phyloP scores from a whole-genome alignment of 2,888 invertebrate species.

The Ypsolopha scabrella region DNA sequence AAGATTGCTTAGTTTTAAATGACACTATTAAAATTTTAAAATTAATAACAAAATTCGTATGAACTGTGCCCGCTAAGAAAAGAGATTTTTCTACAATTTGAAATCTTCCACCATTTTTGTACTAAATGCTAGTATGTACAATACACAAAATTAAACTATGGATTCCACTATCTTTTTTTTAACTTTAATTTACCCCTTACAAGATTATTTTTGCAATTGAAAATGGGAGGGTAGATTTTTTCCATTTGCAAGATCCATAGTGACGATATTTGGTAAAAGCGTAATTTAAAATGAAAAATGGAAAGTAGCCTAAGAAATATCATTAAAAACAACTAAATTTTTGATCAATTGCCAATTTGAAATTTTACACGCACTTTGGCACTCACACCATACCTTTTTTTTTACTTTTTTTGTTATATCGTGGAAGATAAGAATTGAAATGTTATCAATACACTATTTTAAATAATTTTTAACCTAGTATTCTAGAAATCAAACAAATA shows the following conservation, averaged over 20 bases:
- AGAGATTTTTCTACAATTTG: conserved; percentile 11
- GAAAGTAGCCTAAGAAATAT: conserved; percentile 5
- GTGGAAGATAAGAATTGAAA: background rate
- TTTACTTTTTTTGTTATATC: conserved; percentile 7
- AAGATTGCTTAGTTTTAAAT: background rate
- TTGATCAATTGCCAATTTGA: conserved; percentile 13
- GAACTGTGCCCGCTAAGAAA: background rate
- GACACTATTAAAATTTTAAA: background rate
- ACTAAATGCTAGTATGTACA: conserved; percentile 62
- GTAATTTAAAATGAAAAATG: conserved; percentile 23
- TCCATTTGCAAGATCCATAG: background rate
- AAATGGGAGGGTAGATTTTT: background rate
- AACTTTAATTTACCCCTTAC: background rate
- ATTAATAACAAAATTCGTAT: background rate
- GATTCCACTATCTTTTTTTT: background rate
- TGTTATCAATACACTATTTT: conserved; percentile 14
- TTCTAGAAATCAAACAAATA: conserved; percentile 54
- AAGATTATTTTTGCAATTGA: background rate
- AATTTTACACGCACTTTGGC: conserved; percentile 42
- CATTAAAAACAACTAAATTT: conserved; percentile 11
- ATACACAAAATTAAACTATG: conserved; percentile 18
- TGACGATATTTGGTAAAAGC: conserved; percentile 58
- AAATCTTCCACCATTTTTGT: conserved; percentile 57
- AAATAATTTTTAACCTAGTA: conserved; percentile 54
- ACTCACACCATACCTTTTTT: conserved; percentile 34